These are phyloP conservation scores for Cassiopea xamachana DNA, from an alignment of 30 jellyfish, hydroid and myxozoan species.

Conservation along the genomic window DNA sequence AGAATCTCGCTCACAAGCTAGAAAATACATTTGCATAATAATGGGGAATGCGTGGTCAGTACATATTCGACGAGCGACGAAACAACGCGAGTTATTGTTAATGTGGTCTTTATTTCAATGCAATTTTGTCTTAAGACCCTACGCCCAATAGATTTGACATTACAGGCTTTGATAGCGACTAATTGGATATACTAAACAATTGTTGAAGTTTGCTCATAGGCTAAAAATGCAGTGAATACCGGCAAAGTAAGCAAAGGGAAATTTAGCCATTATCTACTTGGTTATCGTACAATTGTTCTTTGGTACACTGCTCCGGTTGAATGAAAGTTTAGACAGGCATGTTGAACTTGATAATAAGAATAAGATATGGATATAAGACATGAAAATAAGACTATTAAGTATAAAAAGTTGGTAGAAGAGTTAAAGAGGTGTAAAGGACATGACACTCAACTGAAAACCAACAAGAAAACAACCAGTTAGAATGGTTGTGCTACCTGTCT, in stretches of 20 bases:
- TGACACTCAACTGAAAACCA: too few species aligned
- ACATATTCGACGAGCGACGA: slow-evolving; percentile 16
- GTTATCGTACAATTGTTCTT: background rate
- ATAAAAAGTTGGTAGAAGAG: too few species aligned
- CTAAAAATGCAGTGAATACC: slow-evolving; percentile 9
- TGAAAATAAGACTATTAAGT: too few species aligned
- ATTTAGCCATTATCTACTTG: background rate
- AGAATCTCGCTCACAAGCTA: slow-evolving; percentile 12
- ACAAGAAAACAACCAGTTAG: too few species aligned
- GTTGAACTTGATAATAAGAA: too few species aligned
- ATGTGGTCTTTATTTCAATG: slow-evolving; percentile 29
- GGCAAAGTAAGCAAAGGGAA: background rate
- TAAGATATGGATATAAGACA: too few species aligned
- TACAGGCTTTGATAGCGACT: slow-evolving; percentile 28
- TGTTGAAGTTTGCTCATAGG: slow-evolving; percentile 45
- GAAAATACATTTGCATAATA: slow-evolving; percentile 46
- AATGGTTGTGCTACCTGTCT: too few species aligned
- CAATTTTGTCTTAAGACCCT: slow-evolving; percentile 26
- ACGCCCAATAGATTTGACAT: slow-evolving; percentile 53
- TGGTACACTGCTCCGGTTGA: background rate
- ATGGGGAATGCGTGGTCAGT: slow-evolving; percentile 50
- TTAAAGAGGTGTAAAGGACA: too few species aligned
- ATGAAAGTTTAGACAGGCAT: background rate
- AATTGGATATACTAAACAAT: slow-evolving; percentile 52
- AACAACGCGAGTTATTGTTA: slow-evolving; percentile 24